Conservation (phyloP, 2,113 vertebrate species). For the Grus americana region DNA sequence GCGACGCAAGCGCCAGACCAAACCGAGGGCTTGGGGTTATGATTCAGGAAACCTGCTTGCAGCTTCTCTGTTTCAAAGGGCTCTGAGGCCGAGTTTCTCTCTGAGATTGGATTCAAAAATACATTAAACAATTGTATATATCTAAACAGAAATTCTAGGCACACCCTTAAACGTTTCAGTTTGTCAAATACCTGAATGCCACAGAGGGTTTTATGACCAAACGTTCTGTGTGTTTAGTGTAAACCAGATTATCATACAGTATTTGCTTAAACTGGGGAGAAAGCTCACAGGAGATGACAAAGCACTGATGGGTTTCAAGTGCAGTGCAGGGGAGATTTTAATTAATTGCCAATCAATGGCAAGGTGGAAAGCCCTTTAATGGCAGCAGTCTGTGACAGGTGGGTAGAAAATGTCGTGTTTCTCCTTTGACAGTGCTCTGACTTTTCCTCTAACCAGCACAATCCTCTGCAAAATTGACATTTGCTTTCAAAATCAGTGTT, state of each 20-base stretch:
- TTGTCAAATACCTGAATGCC: slow-evolving; percentile 29
- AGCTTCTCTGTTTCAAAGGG: background rate
- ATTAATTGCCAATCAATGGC: background rate
- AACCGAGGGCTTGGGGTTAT: background rate
- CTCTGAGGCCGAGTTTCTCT: background rate
- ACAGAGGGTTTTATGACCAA: background rate
- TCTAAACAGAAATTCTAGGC: slow-evolving; percentile 22
- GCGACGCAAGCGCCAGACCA: background rate
- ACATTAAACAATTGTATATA: background rate
- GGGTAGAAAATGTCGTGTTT: background rate
- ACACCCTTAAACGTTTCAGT: background rate
- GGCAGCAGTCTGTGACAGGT: background rate
- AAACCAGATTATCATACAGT: background rate
- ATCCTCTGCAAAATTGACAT: background rate
- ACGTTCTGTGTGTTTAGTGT: background rate
- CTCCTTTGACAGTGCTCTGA: background rate
- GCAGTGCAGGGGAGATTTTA: background rate
- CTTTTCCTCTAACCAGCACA: background rate
- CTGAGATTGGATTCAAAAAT: background rate
- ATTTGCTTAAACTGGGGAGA: slow-evolving; percentile 4
- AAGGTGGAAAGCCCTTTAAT: background rate
- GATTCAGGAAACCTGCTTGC: background rate
- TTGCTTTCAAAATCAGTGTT: background rate
- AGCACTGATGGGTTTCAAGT: background rate
- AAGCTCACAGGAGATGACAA: background rate